Evolutionary conservation across 1,140 invertebrate genomes (phyloP).

Genomic region (Melanaphis sacchari): DNA sequence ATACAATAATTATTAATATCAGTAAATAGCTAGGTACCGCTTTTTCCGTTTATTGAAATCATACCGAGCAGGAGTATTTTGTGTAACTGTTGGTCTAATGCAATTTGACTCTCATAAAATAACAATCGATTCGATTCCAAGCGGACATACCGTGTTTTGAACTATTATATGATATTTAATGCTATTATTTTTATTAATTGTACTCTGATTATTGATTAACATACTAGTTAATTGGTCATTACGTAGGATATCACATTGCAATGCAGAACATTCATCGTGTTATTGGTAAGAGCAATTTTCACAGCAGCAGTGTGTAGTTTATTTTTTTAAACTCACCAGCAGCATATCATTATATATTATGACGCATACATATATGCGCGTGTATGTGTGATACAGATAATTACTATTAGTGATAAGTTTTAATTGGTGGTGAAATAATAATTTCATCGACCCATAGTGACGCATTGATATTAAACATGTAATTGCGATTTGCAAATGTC

Average conservation of each 20-base stretch:
- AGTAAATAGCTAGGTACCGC: neutral
- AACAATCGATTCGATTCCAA: neutral
- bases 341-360: neutral
- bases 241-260: neutral
- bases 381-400: neutral
- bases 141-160: neutral
- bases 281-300: neutral
- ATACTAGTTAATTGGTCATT: neutral
- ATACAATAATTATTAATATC: neutral
- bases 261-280: neutral
- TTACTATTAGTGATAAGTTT: neutral
- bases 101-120: neutral
- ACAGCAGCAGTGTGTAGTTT: neutral
- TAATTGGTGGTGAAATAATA: neutral
- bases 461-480: neutral
- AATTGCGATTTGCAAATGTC: neutral
- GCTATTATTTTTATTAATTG: neutral
- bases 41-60: neutral
- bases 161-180: neutral
- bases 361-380: too few species aligned
- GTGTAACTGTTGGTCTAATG: neutral
- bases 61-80: neutral
- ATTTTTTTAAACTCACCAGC: neutral
- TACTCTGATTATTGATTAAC: neutral
- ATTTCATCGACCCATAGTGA: neutral